Conservation (phyloP, 2,888 invertebrate species). For the Ectropis crepuscularia region DNA sequence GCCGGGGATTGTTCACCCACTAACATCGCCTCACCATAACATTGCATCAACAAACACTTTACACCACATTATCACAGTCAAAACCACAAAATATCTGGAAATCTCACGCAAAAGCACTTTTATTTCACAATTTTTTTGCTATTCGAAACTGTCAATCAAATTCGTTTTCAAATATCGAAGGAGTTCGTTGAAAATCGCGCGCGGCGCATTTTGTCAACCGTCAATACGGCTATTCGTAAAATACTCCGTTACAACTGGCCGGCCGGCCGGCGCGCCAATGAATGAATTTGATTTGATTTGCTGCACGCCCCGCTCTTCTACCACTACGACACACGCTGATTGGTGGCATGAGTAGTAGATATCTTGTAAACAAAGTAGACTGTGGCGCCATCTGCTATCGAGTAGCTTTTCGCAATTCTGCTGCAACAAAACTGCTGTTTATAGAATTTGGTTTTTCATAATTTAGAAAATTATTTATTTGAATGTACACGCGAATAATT, state of each 20-base stretch:
- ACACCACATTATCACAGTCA: constrained; percentile 56
- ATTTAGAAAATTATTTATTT: too few relatives aligned
- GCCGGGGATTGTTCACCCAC: constrained; percentile 82
- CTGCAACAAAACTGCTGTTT: not conserved
- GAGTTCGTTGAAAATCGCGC: constrained; percentile 74
- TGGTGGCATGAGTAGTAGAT: constrained; percentile 26
- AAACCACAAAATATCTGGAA: constrained; percentile 52
- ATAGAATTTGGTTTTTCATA: too few relatives aligned
- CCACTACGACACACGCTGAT: constrained; percentile 47
- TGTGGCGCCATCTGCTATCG: constrained; percentile 32
- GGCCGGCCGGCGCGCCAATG: constrained; percentile 66
- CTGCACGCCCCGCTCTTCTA: constrained; percentile 51
- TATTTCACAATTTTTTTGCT: constrained; percentile 13
- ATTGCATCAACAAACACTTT: constrained; percentile 65
- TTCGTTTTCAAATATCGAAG: constrained; percentile 72
- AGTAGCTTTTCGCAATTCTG: constrained; percentile 20
- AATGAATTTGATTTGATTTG: constrained; percentile 68
- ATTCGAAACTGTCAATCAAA: constrained; percentile 59
- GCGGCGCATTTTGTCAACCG: constrained; percentile 53
- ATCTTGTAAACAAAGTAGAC: constrained; percentile 39
- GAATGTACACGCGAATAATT: too few relatives aligned
- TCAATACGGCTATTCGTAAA: constrained; percentile 33
- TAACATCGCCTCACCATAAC: constrained; percentile 77
- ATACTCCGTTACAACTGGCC: constrained; percentile 51
- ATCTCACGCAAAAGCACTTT: constrained; percentile 39